A percentile compares a stretch with the other conserved stretches of the same genome.
Conservation (phyloP, 2,797 vertebrate species). For the Pyrrhura leucotis region DNA sequence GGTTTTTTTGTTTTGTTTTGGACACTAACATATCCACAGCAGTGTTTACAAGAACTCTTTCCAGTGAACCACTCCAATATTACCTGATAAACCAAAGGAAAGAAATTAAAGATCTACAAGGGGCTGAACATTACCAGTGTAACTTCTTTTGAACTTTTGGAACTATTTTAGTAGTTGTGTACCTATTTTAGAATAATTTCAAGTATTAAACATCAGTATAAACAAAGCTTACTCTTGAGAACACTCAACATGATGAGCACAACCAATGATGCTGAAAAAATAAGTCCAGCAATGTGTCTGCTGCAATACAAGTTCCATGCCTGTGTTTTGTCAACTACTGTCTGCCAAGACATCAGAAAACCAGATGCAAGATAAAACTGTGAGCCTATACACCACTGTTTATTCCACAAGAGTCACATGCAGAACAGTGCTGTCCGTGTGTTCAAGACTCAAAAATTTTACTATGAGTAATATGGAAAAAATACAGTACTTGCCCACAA, state of each 20-base stretch:
- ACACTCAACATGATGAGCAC: background rate
- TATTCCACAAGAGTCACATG: background rate
- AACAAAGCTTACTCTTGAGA: constrained; percentile 13
- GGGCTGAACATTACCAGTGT: background rate
- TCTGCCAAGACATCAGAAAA: constrained; percentile 37
- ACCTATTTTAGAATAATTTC: background rate
- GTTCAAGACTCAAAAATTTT: background rate
- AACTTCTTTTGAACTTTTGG: background rate
- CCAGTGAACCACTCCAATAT: background rate
- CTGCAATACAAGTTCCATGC: background rate
- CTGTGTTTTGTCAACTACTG: background rate
- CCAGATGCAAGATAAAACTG: constrained; percentile 8
- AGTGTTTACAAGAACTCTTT: background rate
- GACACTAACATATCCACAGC: background rate
- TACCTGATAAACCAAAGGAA: background rate
- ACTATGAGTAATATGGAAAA: background rate
- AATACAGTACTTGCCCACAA: background rate
- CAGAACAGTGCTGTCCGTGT: background rate
- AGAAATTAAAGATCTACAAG: background rate
- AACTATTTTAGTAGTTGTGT: background rate
- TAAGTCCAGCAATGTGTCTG: background rate
- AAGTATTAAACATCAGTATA: background rate
- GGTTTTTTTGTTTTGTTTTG: background rate
- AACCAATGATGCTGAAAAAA: background rate
- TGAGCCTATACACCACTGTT: background rate